Conservation (phyloP, 2,113 vertebrate species). For the Scomber colias region DNA sequence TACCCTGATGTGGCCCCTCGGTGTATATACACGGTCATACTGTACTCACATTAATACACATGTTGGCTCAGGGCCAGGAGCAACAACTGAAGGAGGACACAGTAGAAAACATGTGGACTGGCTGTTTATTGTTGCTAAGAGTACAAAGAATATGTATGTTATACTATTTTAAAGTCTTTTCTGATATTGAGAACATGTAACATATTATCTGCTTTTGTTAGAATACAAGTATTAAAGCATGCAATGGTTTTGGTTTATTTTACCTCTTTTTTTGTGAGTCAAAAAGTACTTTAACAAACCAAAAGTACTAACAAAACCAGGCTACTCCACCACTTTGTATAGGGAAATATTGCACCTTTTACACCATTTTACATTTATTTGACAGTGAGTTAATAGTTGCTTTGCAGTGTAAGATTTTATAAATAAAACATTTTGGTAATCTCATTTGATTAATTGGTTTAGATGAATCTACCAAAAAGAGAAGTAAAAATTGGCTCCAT, state of each 20-base stretch:
- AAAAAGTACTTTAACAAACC: too few relatives aligned
- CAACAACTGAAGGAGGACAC: slow-evolving; percentile 67
- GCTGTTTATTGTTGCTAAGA: slow-evolving; percentile 55
- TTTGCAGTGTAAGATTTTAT: not conserved
- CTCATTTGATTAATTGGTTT: not conserved
- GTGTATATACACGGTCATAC: slow-evolving; percentile 49
- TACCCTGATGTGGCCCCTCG: slow-evolving; percentile 71
- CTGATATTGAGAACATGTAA: slow-evolving; percentile 1
- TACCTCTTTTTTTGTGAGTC: not conserved
- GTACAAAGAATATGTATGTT: slow-evolving; percentile 25
- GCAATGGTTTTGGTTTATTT: not conserved
- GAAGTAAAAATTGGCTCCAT: not conserved
- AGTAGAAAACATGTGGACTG: slow-evolving; percentile 52
- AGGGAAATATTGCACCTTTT: too few relatives aligned
- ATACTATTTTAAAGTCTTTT: not conserved
- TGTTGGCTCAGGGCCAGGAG: slow-evolving; percentile 63
- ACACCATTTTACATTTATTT: not conserved
- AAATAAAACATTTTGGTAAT: not conserved
- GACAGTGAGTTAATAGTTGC: not conserved
- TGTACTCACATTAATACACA: slow-evolving; percentile 63
- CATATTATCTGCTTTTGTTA: not conserved
- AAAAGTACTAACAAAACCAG: not conserved
- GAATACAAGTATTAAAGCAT: not conserved
- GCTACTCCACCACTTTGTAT: too few relatives aligned
- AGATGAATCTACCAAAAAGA: not conserved